phyloP scores from a whole-genome alignment of 2,888 invertebrate species.

The Julus scandinavius region DNA sequence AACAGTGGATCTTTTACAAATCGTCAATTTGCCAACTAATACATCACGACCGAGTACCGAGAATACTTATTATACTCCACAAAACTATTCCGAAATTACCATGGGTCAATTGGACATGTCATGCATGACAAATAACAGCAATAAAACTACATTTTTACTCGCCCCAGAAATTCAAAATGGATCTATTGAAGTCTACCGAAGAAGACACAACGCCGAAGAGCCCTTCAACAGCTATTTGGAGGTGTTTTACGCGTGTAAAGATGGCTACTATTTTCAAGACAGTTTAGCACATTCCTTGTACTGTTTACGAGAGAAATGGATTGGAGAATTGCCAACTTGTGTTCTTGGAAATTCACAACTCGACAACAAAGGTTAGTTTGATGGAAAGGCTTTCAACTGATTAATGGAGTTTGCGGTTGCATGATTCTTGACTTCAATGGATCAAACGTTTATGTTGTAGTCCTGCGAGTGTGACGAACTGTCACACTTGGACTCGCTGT shows the following conservation, averaged over 20 bases:
- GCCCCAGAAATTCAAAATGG: constrained; percentile 51
- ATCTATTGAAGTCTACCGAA: constrained; percentile 50
- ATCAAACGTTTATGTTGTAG: too few relatives aligned
- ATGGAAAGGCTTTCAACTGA: neutral
- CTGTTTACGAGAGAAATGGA: constrained; percentile 50
- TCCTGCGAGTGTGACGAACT: too few relatives aligned
- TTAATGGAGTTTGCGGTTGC: neutral
- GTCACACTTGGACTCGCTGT: too few relatives aligned
- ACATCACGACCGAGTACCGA: neutral
- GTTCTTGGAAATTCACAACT: constrained; percentile 7
- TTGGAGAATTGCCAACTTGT: constrained; percentile 53
- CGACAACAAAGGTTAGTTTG: neutral
- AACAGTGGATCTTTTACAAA: neutral
- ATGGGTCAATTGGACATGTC: constrained; percentile 51
- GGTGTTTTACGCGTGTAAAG: constrained; percentile 50
- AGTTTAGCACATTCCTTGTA: constrained; percentile 53
- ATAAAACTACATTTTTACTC: neutral
- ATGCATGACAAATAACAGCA: constrained; percentile 25
- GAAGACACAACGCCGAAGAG: constrained; percentile 50
- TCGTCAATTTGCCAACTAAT: neutral
- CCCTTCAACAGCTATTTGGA: constrained; percentile 53
- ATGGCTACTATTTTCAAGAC: constrained; percentile 39
- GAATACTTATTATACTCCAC: neutral
- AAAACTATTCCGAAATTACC: constrained; percentile 40
- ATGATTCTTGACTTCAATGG: too few relatives aligned